Evolutionary conservation across 2,113 vertebrate species (phyloP).

Genomic region (Castor canadensis): DNA sequence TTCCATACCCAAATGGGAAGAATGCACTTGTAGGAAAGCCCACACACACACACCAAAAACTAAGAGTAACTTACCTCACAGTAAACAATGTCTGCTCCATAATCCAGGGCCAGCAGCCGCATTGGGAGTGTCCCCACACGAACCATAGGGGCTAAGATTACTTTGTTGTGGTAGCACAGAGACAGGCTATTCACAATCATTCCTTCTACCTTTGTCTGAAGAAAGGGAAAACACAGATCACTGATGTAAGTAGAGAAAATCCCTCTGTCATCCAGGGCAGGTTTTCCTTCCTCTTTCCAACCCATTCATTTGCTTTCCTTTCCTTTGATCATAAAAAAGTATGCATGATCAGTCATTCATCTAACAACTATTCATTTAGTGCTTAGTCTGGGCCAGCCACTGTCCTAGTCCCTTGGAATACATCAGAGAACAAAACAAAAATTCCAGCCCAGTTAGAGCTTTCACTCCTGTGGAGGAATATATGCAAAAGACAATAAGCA

Average conservation of each 20-base stretch:
- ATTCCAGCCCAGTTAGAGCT: not conserved
- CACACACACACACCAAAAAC: not conserved
- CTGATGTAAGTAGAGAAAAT: not conserved
- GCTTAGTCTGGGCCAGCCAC: not conserved
- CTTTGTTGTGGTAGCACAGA: slow-evolving; percentile 89
- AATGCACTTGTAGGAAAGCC: not conserved
- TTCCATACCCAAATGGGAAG: not conserved
- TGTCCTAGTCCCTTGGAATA: not conserved
- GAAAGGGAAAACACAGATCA: slow-evolving; percentile 2
- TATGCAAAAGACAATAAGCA: not conserved
- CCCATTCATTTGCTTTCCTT: not conserved
- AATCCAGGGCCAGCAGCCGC: slow-evolving; percentile 96
- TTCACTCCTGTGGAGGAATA: not conserved
- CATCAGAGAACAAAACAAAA: slow-evolving; percentile 4
- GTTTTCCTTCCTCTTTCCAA: not conserved
- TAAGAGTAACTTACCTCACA: slow-evolving; percentile 90
- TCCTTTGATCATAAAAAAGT: not conserved
- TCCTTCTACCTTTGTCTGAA: slow-evolving; percentile 49
- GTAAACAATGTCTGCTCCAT: slow-evolving; percentile 96
- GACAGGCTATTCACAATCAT: slow-evolving; percentile 81
- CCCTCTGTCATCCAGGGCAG: not conserved
- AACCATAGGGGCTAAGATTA: slow-evolving; percentile 96
- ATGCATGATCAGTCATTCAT: not conserved
- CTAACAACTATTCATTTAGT: not conserved
- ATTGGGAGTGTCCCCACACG: slow-evolving; percentile 96